Evolutionary conservation across 2,888 invertebrate genomes (phyloP), one percentile per base, ranked within the genome.

Genomic region (Latrodectus elegans): DNA sequence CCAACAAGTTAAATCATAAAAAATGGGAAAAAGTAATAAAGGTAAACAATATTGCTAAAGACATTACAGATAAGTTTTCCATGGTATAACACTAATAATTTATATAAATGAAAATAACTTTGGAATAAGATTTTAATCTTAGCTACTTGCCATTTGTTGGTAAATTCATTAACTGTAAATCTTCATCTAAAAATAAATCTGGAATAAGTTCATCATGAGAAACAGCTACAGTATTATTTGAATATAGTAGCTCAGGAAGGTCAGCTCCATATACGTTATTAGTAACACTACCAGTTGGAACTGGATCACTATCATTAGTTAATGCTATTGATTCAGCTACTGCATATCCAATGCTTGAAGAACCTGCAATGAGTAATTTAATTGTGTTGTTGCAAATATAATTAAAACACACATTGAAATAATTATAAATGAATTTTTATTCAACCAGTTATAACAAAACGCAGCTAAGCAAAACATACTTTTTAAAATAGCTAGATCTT

Each of bases 131-230:
- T 38, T 11, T 70, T 70, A 38, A 9, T 6, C 9, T 49, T 68
- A 77, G 15, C 67, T 65, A 93, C 95, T 93, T 92, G 96, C 96
- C 96, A 93, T 96, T 96, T 91, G 95, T 96, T 68, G 96, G 96
- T 96, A 97, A 96, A 91, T 97, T 97, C 96, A 97, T 96, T 76
- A 97, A 94, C 91, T 97, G 97, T 60, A 97, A 93, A 91, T 97
- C 97, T 91, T 97, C 97, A 90, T 97, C 97, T 91, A 96, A 96
- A 79, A 97, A 94, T 89, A 97, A 95, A 1, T 96, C 96, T 89
- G 96, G 96, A 22, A 81, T 81, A 91, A 97, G 96, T 70, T 97
- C 97, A 73, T 90, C 89, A n/a, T 81, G 81, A 49, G 85, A 65
- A 26, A 72, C 73, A 65, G 87, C 70, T 12, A 86, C 77, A n/a